phyloP scores from a whole-genome alignment of 2,797 vertebrate genomes.

The Enteromius paludinosus region DNA sequence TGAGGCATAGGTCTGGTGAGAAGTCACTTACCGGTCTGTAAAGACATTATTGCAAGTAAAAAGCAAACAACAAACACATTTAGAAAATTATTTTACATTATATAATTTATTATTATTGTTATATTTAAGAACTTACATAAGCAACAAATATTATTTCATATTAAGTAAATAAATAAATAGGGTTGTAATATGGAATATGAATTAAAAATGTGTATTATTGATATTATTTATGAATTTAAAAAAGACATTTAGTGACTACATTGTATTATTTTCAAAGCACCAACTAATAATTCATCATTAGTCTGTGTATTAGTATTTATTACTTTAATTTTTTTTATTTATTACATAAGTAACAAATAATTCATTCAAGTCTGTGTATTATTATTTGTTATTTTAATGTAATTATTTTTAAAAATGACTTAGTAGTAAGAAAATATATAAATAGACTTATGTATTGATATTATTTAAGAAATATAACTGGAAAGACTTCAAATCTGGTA shows the following conservation, averaged over 20 bases:
- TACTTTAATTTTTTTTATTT: not conserved
- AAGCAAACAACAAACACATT: constrained; percentile 7
- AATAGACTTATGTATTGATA: not conserved
- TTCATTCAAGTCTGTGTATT: too few relatives aligned
- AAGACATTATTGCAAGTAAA: not conserved
- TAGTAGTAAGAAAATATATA: not conserved
- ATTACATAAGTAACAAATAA: not conserved
- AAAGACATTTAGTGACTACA: not conserved
- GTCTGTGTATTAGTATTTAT: not conserved
- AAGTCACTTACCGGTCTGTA: constrained; percentile 60
- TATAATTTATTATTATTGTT: too few relatives aligned
- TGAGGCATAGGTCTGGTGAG: not conserved
- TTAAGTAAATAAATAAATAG: not conserved
- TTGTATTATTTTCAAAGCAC: not conserved
- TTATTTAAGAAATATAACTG: constrained; percentile 7
- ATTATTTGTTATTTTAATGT: too few relatives aligned
- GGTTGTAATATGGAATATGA: not conserved
- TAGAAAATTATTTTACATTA: not conserved
- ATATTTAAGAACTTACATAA: not conserved
- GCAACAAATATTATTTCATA: not conserved
- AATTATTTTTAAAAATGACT: too few relatives aligned
- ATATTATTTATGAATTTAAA: not conserved
- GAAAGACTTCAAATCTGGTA: constrained; percentile 16
- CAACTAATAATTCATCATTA: not conserved
- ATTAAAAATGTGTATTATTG: not conserved